Evolutionary conservation across 1,140 invertebrate genomes (phyloP), one percentile per base, ranked within the genome.

Genomic region (Oedothorax gibbosus): DNA sequence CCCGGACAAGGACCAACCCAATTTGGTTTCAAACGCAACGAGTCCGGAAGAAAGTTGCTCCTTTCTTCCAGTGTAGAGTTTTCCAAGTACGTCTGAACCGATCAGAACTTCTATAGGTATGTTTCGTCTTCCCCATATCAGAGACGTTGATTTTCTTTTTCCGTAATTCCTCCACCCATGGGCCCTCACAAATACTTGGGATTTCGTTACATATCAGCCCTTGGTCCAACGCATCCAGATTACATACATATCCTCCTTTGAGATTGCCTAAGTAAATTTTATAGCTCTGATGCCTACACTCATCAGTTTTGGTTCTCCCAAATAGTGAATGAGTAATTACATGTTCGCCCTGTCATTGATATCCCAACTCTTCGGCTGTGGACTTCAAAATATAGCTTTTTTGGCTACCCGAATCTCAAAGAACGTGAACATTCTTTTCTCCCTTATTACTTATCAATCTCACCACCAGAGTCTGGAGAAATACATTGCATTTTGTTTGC

Each of bases 41-140:
- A 57, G 71, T 10, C 66, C 20, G 50, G 11, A 71, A 15, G 54
- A 18, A 11, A 81, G 51, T 20, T 57, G 11, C 56, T 57, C 71
- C 11, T 14, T 53, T 54, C 71, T 51, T n/a, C 66, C 66, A 12
- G 66, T 81, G 54, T 60, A 57, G 21, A 71, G 66, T n/a, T 72
- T 81, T 60, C 78, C 78, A 49, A 57, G 57, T 21, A 81, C 78
- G 50, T 81, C 54, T n/a, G 66, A n/a, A 57, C 20, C 78, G 60
- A 81, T 50, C 9, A 76, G 49, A 12, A 76, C 54, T 76, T 76
- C 35, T 14, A 60, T n/a, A 21, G 53, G 9, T 9, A 15, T 7
- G 9, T 14, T 7, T 3, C n/a, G 18, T 15, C 21, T 35, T 6
- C 35, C n/a, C 14, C 4, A 50, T 20, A 50, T 76, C 69, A 10